phyloP scores from a whole-genome alignment of 1,140 invertebrate species.

The Wasmannia auropunctata region DNA sequence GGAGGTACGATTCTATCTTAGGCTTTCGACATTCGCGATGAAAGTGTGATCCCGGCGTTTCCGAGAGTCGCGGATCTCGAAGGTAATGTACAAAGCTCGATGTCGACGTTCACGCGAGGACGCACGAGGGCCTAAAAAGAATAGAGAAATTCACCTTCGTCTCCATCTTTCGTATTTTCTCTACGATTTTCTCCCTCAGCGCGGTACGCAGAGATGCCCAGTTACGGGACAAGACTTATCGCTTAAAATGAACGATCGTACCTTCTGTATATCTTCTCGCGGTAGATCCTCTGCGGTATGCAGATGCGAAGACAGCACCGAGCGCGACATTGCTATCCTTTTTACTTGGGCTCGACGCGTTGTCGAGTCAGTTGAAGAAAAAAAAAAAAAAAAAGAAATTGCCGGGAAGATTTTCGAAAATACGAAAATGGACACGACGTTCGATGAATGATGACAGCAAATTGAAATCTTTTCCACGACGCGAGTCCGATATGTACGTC shows the following conservation, averaged over 20 bases:
- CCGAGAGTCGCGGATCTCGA: conserved; percentile 35
- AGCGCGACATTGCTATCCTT: not conserved
- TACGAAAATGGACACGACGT: conserved; percentile 5
- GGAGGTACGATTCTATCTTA: conserved; percentile 15
- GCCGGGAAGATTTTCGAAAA: conserved; percentile 1
- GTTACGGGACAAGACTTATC: conserved; percentile 1
- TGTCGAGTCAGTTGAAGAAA: not conserved
- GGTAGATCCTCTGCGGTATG: not conserved
- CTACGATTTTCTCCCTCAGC: not conserved
- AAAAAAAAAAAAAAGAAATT: conserved; percentile 12
- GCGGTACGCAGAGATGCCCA: not conserved
- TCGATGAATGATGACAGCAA: not conserved
- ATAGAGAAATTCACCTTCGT: conserved; percentile 33
- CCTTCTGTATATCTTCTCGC: not conserved
- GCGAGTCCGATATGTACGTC: conserved; percentile 29
- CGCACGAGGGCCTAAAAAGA: conserved; percentile 70
- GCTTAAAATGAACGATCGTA: not conserved
- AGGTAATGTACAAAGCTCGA: conserved; percentile 64
- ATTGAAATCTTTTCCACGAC: conserved; percentile 4
- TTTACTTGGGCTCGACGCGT: not conserved
- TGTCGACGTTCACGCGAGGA: conserved; percentile 68
- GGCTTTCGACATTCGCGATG: conserved; percentile 45
- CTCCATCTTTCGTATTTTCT: conserved; percentile 11
- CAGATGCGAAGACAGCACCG: not conserved
- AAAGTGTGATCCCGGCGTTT: conserved; percentile 61